phyloP scores from a whole-genome alignment of 2,888 invertebrate species.

The Agriopis marginaria region DNA sequence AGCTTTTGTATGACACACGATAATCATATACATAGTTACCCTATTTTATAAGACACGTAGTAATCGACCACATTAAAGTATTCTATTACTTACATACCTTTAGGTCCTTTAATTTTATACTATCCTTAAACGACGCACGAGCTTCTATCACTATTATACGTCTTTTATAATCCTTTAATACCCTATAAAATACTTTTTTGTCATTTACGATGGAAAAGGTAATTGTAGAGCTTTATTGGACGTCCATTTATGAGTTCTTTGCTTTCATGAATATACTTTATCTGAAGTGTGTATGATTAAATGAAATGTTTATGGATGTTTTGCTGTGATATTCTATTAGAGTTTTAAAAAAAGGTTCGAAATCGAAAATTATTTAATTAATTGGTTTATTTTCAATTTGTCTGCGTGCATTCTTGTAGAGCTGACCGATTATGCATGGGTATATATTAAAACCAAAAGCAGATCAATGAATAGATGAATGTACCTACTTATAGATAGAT shows the following conservation, averaged over 20 bases:
- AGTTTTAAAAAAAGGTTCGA: background rate
- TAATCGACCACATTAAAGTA: slow-evolving; percentile 15
- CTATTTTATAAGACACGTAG: background rate
- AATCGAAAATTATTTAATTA: background rate
- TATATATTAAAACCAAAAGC: too few species aligned
- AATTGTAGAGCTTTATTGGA: slow-evolving; percentile 21
- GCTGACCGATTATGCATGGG: too few species aligned
- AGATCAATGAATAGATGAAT: too few species aligned
- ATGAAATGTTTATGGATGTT: slow-evolving; percentile 13
- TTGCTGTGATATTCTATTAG: slow-evolving; percentile 1
- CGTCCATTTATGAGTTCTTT: slow-evolving; percentile 27
- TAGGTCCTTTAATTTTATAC: slow-evolving; percentile 27
- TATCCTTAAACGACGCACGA: slow-evolving; percentile 44
- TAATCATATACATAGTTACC: background rate
- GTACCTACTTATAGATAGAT: too few species aligned
- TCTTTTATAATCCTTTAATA: slow-evolving; percentile 46
- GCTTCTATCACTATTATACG: slow-evolving; percentile 29
- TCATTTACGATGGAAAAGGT: slow-evolving; percentile 41
- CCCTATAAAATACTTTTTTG: slow-evolving; percentile 50
- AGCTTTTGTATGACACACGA: background rate
- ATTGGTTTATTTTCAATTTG: background rate
- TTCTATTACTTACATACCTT: background rate
- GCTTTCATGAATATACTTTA: slow-evolving; percentile 11
- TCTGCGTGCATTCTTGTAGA: too few species aligned
- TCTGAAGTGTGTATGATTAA: slow-evolving; percentile 12